These are phyloP conservation scores for Leucoraja erinaceus DNA, from an alignment of 2,113 vertebrate species.

Conservation along the genomic window DNA sequence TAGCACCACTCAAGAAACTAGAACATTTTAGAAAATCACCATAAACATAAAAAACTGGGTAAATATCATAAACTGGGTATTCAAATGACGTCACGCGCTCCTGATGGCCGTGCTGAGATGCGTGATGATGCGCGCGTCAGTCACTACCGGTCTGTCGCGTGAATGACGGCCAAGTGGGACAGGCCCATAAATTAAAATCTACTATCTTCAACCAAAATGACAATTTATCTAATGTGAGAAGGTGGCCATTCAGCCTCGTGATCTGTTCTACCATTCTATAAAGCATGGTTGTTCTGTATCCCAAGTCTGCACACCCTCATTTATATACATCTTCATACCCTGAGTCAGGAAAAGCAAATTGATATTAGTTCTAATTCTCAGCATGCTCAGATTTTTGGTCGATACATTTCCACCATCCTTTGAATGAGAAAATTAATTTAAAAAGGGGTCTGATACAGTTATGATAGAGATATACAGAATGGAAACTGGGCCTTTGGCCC, in stretches of 20 bases:
- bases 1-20: no score
- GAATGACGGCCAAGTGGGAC: no score
- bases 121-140: no score
- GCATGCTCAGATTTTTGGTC: not conserved
- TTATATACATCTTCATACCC: not conserved
- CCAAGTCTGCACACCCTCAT: not conserved
- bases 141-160: no score
- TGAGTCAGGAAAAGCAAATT: not conserved
- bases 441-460: not conserved
- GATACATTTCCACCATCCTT: not conserved
- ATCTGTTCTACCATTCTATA: not conserved
- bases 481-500: no score
- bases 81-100: no score
- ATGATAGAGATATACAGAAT: no score
- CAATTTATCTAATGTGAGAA: not conserved
- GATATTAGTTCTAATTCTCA: not conserved
- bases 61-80: no score
- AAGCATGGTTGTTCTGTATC: not conserved
- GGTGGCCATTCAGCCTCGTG: not conserved
- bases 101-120: no score
- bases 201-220: not conserved
- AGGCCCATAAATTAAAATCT: not conserved
- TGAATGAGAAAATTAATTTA: not conserved
- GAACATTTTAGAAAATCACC: no score
- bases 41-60: no score